A percentile compares a stretch with the other conserved stretches of the same genome.
Conservation (phyloP, 1,140 invertebrate genomes). For the Caerostris darwini region DNA sequence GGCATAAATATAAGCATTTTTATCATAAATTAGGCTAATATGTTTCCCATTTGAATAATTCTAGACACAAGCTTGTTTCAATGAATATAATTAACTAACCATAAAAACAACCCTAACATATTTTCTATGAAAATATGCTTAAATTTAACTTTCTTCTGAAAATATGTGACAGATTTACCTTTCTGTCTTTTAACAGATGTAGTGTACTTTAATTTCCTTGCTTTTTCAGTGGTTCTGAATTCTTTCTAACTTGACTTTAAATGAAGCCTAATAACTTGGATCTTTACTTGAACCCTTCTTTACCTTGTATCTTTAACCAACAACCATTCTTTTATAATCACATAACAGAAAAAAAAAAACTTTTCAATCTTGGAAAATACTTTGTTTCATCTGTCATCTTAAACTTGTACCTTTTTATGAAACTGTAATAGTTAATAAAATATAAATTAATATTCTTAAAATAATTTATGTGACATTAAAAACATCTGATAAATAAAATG, state of each 20-base stretch:
- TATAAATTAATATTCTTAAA: slow-evolving; percentile 16
- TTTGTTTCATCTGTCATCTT: background rate
- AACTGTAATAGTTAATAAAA: slow-evolving; percentile 29
- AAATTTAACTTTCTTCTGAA: background rate
- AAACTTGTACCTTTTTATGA: slow-evolving; percentile 11
- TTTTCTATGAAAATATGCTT: background rate
- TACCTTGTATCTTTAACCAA: slow-evolving; percentile 23
- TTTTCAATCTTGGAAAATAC: background rate
- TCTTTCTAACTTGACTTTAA: slow-evolving; percentile 5
- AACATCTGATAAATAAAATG: background rate
- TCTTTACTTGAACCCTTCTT: background rate
- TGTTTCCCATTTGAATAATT: too few relatives aligned
- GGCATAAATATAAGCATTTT: too few relatives aligned
- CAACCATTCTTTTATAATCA: background rate
- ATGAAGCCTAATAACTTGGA: background rate
- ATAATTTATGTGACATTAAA: background rate
- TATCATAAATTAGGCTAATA: too few relatives aligned
- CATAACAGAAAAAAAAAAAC: too few relatives aligned
- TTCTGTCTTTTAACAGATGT: background rate
- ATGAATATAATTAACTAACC: too few relatives aligned
- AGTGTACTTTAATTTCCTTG: background rate
- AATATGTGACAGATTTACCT: background rate
- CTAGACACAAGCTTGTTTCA: too few relatives aligned
- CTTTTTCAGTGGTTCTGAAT: background rate
- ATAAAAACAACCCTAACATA: too few relatives aligned